Evolutionary conservation across 2,797 vertebrate species (phyloP), one percentile per base, ranked within the genome.

Genomic region (Chaetodon trifasciatus): DNA sequence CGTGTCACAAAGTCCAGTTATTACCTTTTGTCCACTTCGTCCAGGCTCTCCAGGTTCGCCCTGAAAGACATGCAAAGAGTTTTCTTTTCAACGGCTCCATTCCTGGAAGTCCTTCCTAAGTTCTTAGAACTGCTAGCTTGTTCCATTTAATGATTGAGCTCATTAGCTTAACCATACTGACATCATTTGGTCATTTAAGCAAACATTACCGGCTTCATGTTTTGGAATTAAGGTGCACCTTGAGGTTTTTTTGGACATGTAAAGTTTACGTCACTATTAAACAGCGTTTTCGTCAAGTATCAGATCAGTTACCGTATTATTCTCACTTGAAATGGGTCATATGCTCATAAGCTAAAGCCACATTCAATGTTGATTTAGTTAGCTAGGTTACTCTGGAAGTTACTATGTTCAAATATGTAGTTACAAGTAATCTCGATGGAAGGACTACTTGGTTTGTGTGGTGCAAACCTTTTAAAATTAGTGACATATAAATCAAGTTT

Each of bases 31-130:
- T 86, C 98, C 98, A 67, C 97, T 92, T 61, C 96, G 95, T 61
- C 98, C 98, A 80, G 98, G 95, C 91, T 98, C 97, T 87, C 98
- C 98, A 0, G 98, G 98, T 94, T 99, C 98, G 28, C 98, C 98
- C 98, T 99, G 88, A 19, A 91, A 87, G 44, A 85, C 78, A 88
- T 78, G 82, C 70, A 87, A 55, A 86, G 12, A 50, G 1, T 40
- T 63, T 64, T 65, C 1, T 64, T 69, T 71, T 75, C 9, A 83
- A 13, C 16, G 9, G 13, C 17, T 68, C 65, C 0, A 58, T 55
- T 65, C 79, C 5, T 57, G 3, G 2, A 58, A 13, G 24, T 53
- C 10, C 6, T 39, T n/a, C 3, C 2, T 42, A 23, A 46, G 12
- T 32, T 56, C 4, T 21, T 21, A 13, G 19, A 32, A 21, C 28